Conservation (phyloP, 2,797 vertebrate species). For the Anguilla anguilla region DNA sequence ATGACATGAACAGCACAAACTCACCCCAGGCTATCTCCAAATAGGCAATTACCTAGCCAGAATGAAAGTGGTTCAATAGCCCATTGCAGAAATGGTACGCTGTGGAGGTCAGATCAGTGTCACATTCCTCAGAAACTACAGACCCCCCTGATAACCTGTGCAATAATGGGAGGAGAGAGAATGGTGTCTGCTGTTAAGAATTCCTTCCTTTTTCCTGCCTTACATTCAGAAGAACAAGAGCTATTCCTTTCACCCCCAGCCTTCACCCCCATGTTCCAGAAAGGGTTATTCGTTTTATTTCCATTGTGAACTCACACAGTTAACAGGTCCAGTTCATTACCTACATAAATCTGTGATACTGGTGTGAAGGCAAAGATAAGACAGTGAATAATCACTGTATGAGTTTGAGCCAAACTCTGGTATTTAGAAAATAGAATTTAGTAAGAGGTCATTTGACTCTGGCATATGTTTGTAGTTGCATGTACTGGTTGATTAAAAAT, state of each 20-base stretch:
- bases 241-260: constrained; percentile 14
- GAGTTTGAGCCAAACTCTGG: neutral
- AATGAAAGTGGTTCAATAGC: constrained; percentile 10
- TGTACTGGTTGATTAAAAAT: neutral
- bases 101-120: constrained; percentile 40
- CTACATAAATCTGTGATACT: constrained; percentile 5
- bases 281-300: neutral
- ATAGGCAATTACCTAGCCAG: constrained; percentile 5
- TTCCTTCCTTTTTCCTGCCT: constrained; percentile 24
- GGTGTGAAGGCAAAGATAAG: constrained; percentile 4
- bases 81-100: neutral
- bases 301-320: neutral
- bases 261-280: neutral
- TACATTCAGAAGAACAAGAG: neutral
- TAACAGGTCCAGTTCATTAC: neutral
- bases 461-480: neutral
- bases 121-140: constrained; percentile 60
- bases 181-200: constrained; percentile 6
- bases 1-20: constrained; percentile 7
- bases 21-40: neutral
- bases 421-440: constrained; percentile 7
- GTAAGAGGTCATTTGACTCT: neutral
- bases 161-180: constrained; percentile 36
- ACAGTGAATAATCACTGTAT: neutral
- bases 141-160: constrained; percentile 38